phyloP scores from a whole-genome alignment of 2,888 invertebrate species.

The Drosophila testacea region DNA sequence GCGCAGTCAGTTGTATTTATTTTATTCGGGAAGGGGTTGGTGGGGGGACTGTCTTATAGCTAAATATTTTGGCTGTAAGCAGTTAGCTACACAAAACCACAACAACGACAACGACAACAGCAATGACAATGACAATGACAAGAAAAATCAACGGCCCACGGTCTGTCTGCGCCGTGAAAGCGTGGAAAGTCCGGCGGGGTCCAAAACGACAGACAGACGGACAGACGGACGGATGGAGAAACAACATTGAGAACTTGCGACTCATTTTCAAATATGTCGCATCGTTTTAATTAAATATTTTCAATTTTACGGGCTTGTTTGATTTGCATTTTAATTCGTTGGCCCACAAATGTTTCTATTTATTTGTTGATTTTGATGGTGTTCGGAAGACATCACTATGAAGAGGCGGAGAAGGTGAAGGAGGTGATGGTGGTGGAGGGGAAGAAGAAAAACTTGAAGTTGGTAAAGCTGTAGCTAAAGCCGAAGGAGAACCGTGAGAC shows the following conservation, averaged over 20 bases:
- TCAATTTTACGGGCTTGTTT: slow-evolving; percentile 78
- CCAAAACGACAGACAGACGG: background rate
- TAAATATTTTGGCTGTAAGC: slow-evolving; percentile 70
- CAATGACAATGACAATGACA: slow-evolving; percentile 14
- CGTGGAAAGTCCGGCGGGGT: slow-evolving; percentile 54
- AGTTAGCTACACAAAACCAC: slow-evolving; percentile 39
- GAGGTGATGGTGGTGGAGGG: background rate
- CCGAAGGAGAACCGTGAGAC: slow-evolving; percentile 59
- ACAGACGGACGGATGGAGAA: background rate
- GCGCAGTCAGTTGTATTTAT: slow-evolving; percentile 18
- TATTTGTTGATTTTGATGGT: slow-evolving; percentile 60
- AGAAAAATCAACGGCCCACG: slow-evolving; percentile 47
- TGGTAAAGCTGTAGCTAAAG: slow-evolving; percentile 21
- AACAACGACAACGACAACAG: slow-evolving; percentile 20
- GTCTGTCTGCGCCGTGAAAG: slow-evolving; percentile 45
- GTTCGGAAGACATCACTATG: slow-evolving; percentile 15
- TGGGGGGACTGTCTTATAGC: slow-evolving; percentile 29
- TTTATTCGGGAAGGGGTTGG: background rate
- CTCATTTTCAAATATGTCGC: slow-evolving; percentile 67
- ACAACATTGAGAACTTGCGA: slow-evolving; percentile 41
- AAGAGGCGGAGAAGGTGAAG: slow-evolving; percentile 1
- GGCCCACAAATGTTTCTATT: slow-evolving; percentile 76
- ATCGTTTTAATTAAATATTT: slow-evolving; percentile 79
- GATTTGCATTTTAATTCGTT: slow-evolving; percentile 78
- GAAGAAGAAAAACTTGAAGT: slow-evolving; percentile 3